Evolutionary conservation across 2,113 vertebrate species (phyloP), one percentile per base, ranked within the genome.

Genomic region (Rhinopomastus cyanomelas): DNA sequence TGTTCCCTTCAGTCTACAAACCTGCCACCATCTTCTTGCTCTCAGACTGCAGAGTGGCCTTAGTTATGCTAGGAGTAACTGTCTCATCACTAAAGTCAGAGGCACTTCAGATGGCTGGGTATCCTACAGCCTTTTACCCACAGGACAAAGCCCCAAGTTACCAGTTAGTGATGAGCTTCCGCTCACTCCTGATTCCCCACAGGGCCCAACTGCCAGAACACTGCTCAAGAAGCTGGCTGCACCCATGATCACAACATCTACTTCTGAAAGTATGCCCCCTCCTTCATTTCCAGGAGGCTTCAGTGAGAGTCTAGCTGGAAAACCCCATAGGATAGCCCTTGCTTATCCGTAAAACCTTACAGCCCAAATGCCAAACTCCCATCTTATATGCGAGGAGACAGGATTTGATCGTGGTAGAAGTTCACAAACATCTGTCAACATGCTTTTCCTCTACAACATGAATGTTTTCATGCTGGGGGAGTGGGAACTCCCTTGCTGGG

Each of bases 401-500:
- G 44, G 65, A 23, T 20, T 79, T 12, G 11, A 36, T 64, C 65
- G 66, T 34, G 5, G 49, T 11, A 14, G 66, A 68, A 52, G 65
- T 22, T 74, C 21, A 44, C 56, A 55, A 91, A 85, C 48, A 36
- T 79, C 91, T 36, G 2, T 81, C 37, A 76, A 20, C 3, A 4
- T 8, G 23, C 32, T 91, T 96, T 88, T 42, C 36, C 32, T 84
- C 60, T 84, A 73, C 80, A 49, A 3, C 13, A 69, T 46, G 36
- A 76, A 79, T 65, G 81, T 91, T 76, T 96, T 90, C 67, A 92
- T 19, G 68, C 53, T 81, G 27, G 49, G 68, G 64, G 19, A 42
- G 39, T 81, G 20, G 30, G 39, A 84, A 37, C 71, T 73, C 64
- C 42, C 88, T 74, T 72, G 49, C 62, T 91, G 37, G 61, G 52